Conservation (phyloP, 30 jellyfish, hydroid and myxozoan genomes). For the Mastigias papua region DNA sequence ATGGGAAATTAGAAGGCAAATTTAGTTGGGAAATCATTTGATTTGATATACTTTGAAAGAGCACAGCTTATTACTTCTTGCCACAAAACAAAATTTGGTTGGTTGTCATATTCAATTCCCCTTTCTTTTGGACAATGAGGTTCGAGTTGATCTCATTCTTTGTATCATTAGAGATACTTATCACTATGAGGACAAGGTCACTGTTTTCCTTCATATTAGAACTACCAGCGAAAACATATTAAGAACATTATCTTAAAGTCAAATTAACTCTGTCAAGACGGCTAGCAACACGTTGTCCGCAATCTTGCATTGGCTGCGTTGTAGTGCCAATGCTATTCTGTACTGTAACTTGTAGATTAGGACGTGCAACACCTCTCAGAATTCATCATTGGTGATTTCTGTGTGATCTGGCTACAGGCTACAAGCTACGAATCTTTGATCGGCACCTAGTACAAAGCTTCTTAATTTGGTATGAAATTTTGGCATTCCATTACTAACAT, state of each 20-base stretch:
- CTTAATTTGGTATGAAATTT: too few relatives aligned
- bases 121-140: neutral
- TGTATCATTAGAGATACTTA: neutral
- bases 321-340: too few relatives aligned
- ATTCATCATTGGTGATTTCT: too few relatives aligned
- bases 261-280: neutral
- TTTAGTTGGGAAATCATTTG: conserved; percentile 6
- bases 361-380: too few relatives aligned
- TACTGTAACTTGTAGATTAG: too few relatives aligned
- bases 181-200: neutral
- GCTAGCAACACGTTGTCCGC: too few relatives aligned
- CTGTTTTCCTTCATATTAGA: neutral
- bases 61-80: neutral
- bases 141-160: neutral
- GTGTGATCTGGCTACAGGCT: too few relatives aligned
- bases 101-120: neutral
- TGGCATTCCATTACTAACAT: too few relatives aligned
- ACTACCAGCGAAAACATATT: neutral
- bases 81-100: conserved; percentile 7
- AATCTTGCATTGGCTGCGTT: too few relatives aligned
- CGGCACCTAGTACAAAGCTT: too few relatives aligned
- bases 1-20: conserved; percentile 18
- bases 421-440: too few relatives aligned
- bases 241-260: neutral
- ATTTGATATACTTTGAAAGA: conserved; percentile 9